Evolutionary conservation across 2,113 vertebrate genomes (phyloP).

Genomic region (Ophthalmolycus amberensis): DNA sequence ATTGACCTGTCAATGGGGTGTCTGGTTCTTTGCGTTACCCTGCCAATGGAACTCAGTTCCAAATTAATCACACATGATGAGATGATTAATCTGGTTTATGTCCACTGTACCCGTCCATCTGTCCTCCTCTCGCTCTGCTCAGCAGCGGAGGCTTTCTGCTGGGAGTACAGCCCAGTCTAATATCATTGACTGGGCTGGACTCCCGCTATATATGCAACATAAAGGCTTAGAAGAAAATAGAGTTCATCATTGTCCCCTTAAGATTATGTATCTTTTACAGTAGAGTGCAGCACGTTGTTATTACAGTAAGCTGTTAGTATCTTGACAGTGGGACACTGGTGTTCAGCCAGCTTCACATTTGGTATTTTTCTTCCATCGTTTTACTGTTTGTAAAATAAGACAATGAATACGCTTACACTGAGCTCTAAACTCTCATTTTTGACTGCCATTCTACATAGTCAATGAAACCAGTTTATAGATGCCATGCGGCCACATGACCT

Average conservation of each 20-base stretch:
- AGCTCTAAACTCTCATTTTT: background rate
- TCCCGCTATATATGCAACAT: constrained; percentile 4
- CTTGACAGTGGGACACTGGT: background rate
- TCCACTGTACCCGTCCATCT: constrained; percentile 68
- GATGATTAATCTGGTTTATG: constrained; percentile 79
- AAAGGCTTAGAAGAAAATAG: constrained; percentile 18
- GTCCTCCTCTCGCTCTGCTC: constrained; percentile 33
- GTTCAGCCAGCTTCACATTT: background rate
- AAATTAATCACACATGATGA: constrained; percentile 83
- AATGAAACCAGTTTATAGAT: background rate
- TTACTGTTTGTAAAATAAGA: background rate
- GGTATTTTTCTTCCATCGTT: background rate
- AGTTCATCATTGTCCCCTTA: constrained; percentile 8
- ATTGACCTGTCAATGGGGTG: constrained; percentile 76
- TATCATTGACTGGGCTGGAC: background rate
- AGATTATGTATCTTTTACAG: constrained; percentile 3
- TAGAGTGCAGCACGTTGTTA: background rate
- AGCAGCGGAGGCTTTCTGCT: background rate
- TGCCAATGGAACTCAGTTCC: constrained; percentile 63
- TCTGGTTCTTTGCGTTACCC: constrained; percentile 59
- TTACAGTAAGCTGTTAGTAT: constrained; percentile 14
- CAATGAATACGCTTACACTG: background rate
- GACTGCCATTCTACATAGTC: background rate
- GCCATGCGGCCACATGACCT: no score
- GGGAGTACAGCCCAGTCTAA: background rate